Percentiles rank a stretch among this genome's conserved stretches.
Conservation (phyloP, 2,888 invertebrate genomes). For the Stratiomys singularior region DNA sequence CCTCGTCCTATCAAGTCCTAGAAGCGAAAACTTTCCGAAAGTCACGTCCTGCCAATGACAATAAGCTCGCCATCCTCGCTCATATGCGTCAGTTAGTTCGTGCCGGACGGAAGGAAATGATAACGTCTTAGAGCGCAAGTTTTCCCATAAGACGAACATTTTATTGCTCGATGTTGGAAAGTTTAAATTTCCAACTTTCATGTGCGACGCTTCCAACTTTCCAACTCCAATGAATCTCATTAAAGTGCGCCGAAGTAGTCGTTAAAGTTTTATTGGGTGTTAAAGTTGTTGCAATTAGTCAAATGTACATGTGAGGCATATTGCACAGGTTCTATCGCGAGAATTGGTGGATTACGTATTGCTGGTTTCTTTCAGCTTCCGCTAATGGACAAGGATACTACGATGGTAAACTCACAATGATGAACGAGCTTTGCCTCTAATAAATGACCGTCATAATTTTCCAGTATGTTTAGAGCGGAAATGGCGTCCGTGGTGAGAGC, state of each 20-base stretch:
- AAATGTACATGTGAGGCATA: conserved; percentile 20
- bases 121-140: conserved; percentile 19
- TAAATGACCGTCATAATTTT: background rate
- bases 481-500: background rate
- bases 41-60: conserved; percentile 42
- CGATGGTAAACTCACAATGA: background rate
- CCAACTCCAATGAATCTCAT: conserved; percentile 20
- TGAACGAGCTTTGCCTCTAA: background rate
- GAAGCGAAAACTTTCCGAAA: conserved; percentile 5
- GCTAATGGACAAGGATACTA: background rate
- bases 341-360: background rate
- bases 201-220: background rate
- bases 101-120: conserved; percentile 18
- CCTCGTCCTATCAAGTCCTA: background rate
- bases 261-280: conserved; percentile 44
- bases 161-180: conserved; percentile 38
- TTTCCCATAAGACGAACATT: conserved; percentile 42
- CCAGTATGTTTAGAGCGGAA: too few species aligned
- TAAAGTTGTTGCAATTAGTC: conserved; percentile 39
- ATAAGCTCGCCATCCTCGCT: conserved; percentile 8
- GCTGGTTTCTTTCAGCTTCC: background rate
- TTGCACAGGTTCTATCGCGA: background rate
- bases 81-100: background rate
- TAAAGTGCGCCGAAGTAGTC: conserved; percentile 29
- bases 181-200: conserved; percentile 1